Percentiles rank a stretch among this genome's conserved stretches.
These are phyloP conservation scores for Andrena bucephala DNA, from an alignment of 2,888 invertebrate genomes.

Conservation along the genomic window DNA sequence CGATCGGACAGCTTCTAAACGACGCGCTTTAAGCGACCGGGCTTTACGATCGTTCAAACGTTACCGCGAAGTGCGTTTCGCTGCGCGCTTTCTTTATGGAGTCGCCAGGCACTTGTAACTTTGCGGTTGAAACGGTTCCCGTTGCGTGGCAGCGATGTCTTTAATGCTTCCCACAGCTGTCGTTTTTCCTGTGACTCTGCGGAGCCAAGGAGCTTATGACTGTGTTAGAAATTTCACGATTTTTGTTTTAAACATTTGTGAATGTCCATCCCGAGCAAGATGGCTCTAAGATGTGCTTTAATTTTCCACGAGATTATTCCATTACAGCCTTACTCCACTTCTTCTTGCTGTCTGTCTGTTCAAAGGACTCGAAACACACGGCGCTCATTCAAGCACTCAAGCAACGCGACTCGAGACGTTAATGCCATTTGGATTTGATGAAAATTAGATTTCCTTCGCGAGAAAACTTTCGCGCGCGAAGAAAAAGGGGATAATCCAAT, in stretches of 20 bases:
- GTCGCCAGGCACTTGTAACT: not conserved
- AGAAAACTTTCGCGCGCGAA: slow-evolving; percentile 22
- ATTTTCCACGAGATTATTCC: too few relatives aligned
- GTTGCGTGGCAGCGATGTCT: not conserved
- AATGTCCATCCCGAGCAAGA: too few relatives aligned
- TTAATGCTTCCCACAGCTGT: not conserved
- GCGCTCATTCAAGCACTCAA: not conserved
- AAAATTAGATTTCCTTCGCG: slow-evolving; percentile 10
- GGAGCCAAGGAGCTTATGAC: not conserved
- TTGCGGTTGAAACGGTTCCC: not conserved
- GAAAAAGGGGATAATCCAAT: slow-evolving; percentile 56
- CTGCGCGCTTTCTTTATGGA: not conserved
- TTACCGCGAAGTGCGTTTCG: not conserved
- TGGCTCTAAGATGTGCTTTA: too few relatives aligned
- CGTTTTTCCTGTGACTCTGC: not conserved
- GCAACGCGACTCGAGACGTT: slow-evolving; percentile 11
- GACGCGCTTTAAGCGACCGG: not conserved
- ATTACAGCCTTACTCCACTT: too few relatives aligned
- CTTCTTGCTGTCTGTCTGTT: too few relatives aligned
- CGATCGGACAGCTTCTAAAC: not conserved
- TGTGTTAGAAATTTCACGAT: not conserved
- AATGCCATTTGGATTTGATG: slow-evolving; percentile 5
- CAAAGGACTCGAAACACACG: not conserved
- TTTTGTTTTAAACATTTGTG: too few relatives aligned
- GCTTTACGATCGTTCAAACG: not conserved